Conservation (phyloP, 2,113 vertebrate genomes). For the Narcine bancroftii region DNA sequence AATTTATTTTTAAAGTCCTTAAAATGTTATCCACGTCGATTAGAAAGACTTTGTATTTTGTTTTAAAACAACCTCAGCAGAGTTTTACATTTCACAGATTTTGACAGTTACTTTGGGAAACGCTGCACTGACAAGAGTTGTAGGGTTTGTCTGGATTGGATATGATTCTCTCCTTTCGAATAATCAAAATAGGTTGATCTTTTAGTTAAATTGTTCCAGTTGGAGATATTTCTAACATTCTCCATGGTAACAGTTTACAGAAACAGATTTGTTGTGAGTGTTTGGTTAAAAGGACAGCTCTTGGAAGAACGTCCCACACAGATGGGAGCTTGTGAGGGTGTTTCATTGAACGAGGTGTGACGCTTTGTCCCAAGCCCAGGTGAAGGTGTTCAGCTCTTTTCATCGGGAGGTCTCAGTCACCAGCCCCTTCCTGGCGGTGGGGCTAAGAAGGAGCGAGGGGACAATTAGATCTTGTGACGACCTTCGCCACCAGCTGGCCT, state of each 20-base stretch:
- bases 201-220: slow-evolving; percentile 4
- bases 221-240: slow-evolving; percentile 10
- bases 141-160: not conserved
- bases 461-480: not conserved
- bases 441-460: not conserved
- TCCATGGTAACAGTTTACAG: not conserved
- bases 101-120: not conserved
- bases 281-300: not conserved
- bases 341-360: not conserved
- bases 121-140: not conserved
- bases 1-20: not conserved
- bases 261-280: not conserved
- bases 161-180: not conserved
- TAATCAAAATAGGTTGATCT: slow-evolving; percentile 11
- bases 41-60: not conserved
- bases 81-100: not conserved
- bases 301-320: not conserved
- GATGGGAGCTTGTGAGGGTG: not conserved
- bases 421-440: not conserved
- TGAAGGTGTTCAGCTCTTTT: not conserved
- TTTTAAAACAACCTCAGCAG: not conserved
- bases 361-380: not conserved
- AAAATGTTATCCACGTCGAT: not conserved
- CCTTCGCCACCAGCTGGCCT: too few species aligned
- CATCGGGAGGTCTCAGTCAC: not conserved